Base-by-base conservation (phyloP, 2,113 vertebrate genomes). In the Capricornis sumatraensis region DNA sequence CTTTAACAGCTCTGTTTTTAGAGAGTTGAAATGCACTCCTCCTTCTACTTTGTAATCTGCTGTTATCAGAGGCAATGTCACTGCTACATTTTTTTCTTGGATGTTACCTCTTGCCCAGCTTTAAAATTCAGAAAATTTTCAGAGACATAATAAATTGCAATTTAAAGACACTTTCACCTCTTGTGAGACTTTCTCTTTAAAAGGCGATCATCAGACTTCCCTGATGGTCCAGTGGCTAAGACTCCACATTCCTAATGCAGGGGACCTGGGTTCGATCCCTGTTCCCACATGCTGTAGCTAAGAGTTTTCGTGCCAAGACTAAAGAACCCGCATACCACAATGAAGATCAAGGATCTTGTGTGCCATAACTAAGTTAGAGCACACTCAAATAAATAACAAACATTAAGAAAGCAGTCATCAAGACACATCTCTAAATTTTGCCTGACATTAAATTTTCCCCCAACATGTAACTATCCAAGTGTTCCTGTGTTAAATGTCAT, bases 51-150 rank as follows among this genome's bases (percentile, higher is more conserved):
- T 87, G 58, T 45, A 92, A 92, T 89, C 40, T 90, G 45, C 60
- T 50, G 4, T 87, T 89, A 79, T 86, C 36, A 82, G 81, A 95
- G 36, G 50, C 13, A 55, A 91, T 43, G 45, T 95, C 87, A 55
- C 2, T 4, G 21, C 40, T 90, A 33, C 33, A 40, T 10, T 28
- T 85, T 91, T 91, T 89, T 85, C 78, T 91, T 94, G 71, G n/a
- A 40, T 89, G 71, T 78, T 64, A 79, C 78, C 10, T 58, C 43
- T 93, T 2, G 1, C 16, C 30, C 27, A 23, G 15, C 45, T 97
- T 91, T 90, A 88, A 98, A 97, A 96, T 76, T 71, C 89, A 96
- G 88, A 94, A 96, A 96, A 95, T 93, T 96, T 78, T 93, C 85
- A 96, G 96, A 96, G 67, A 87, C 52, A 64, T 89, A 79, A 84